Conservation (phyloP, 2,797 vertebrate species). For the Hydrolagus colliei region DNA sequence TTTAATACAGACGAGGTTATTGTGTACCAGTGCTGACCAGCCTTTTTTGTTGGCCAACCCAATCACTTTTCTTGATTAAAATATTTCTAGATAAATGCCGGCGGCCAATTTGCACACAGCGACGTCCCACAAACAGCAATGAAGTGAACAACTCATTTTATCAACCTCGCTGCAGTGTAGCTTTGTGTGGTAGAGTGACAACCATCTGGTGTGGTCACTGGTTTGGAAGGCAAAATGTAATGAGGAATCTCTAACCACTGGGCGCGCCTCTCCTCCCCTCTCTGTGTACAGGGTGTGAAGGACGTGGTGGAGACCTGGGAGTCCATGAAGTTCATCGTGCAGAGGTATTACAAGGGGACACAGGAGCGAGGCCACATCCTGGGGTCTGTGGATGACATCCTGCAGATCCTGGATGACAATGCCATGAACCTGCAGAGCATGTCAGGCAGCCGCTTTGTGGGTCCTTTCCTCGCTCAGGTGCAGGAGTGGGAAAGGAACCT, state of each 20-base stretch:
- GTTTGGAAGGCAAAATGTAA: not conserved
- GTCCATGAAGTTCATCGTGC: conserved; percentile 73
- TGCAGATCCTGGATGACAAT: conserved; percentile 80
- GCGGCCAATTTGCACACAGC: too few species aligned
- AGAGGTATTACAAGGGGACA: conserved; percentile 75
- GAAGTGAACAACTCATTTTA: too few species aligned
- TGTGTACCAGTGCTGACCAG: too few species aligned
- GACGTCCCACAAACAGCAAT: too few species aligned
- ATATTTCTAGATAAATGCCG: too few species aligned
- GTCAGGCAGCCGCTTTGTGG: conserved; percentile 81
- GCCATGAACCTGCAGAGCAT: conserved; percentile 84
- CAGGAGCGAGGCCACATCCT: conserved; percentile 76
- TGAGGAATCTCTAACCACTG: not conserved
- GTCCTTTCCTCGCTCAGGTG: conserved; percentile 76
- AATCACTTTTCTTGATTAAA: too few species aligned
- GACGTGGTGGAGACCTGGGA: conserved; percentile 85
- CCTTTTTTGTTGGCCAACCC: too few species aligned
- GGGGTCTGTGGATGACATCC: conserved; percentile 75
- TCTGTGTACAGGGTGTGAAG: conserved; percentile 68
- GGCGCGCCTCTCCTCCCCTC: not conserved
- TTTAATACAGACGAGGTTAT: too few species aligned
- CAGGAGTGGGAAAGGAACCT: conserved; percentile 84
- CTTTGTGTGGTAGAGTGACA: not conserved
- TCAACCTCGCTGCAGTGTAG: not conserved
- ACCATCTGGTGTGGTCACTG: not conserved